phyloP scores from a whole-genome alignment of 2,113 vertebrate genomes.

The Equus przewalskii region DNA sequence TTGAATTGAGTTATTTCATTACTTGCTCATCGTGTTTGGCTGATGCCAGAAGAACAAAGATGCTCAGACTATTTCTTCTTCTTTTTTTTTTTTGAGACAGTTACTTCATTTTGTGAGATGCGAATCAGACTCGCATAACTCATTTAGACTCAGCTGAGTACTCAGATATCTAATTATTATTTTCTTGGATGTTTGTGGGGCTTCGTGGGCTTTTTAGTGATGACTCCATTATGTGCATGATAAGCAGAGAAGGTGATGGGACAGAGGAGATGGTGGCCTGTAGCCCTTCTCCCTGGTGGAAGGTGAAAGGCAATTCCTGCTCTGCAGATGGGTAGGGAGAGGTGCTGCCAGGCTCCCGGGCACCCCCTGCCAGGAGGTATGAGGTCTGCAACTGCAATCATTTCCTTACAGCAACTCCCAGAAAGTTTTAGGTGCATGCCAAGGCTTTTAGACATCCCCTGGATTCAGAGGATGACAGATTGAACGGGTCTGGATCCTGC shows the following conservation, averaged over 20 bases:
- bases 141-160: not conserved
- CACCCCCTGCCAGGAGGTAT: not conserved
- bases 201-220: not conserved
- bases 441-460: not conserved
- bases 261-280: not conserved
- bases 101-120: constrained; percentile 48
- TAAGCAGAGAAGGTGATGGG: not conserved
- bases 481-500: not conserved
- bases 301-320: not conserved
- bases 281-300: not conserved
- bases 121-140: not conserved
- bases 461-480: not conserved
- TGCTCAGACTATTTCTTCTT: not conserved
- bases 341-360: not conserved
- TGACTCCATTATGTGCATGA: not conserved
- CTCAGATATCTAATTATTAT: not conserved
- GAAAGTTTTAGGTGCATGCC: not conserved
- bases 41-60: constrained; percentile 19
- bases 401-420: not conserved
- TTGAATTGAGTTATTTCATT: constrained; percentile 54
- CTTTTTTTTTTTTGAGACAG: not conserved
- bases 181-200: constrained; percentile 33
- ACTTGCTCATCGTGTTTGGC: not conserved
- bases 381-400: not conserved
- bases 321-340: not conserved